phyloP scores from a whole-genome alignment of 1,140 invertebrate species.

The Matsumurasca onukii region DNA sequence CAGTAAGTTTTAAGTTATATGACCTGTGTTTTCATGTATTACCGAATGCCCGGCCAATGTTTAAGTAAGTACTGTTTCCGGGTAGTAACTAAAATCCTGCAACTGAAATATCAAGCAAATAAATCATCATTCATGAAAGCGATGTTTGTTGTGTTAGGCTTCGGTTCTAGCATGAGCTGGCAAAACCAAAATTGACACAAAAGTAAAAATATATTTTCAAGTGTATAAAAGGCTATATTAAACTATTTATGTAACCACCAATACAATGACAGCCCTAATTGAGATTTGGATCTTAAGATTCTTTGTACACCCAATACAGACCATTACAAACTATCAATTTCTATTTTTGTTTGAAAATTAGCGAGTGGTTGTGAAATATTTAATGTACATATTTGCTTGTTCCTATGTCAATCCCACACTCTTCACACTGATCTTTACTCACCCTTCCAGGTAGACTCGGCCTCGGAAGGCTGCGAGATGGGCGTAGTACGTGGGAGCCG shows the following conservation, averaged over 20 bases:
- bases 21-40: too few species aligned
- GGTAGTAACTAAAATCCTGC: too few species aligned
- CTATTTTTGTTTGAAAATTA: neutral
- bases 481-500: constrained; percentile 92
- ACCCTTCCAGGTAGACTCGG: constrained; percentile 59
- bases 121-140: too few species aligned
- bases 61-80: too few species aligned
- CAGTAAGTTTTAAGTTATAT: too few species aligned
- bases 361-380: neutral
- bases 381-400: neutral
- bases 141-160: too few species aligned
- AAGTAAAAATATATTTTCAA: too few species aligned
- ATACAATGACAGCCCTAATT: neutral
- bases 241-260: neutral
- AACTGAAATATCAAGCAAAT: too few species aligned
- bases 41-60: too few species aligned
- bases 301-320: neutral
- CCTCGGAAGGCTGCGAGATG: constrained; percentile 87
- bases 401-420: neutral
- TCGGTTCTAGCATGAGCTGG: too few species aligned
- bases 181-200: too few species aligned
- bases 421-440: constrained; percentile 40
- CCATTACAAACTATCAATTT: neutral
- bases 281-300: neutral
- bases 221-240: too few species aligned